A percentile compares a stretch with the other conserved stretches of the same genome.
phyloP scores from a whole-genome alignment of 2,888 invertebrate species.

The Nesidiocoris tenuis region DNA sequence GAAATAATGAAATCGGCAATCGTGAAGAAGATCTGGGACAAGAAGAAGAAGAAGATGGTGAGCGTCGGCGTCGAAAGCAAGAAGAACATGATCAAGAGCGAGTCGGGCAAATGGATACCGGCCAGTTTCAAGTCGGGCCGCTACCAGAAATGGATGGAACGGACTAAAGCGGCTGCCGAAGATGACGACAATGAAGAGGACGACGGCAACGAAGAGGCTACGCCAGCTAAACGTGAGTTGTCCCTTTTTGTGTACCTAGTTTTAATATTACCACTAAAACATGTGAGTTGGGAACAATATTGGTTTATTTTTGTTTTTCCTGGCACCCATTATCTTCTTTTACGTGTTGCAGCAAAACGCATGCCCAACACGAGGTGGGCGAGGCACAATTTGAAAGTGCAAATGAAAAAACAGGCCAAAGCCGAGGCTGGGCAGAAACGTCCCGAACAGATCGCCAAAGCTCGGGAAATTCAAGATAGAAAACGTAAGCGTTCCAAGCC shows the following conservation, averaged over 20 bases:
- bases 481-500: constrained; percentile 48
- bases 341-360: constrained; percentile 22
- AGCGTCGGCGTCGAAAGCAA: constrained; percentile 63
- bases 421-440: constrained; percentile 46
- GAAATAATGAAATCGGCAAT: constrained; percentile 58
- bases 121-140: constrained; percentile 90
- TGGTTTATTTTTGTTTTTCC: too few relatives aligned
- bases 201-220: constrained; percentile 42
- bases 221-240: not conserved
- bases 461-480: constrained; percentile 50
- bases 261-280: constrained; percentile 6
- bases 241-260: too few relatives aligned
- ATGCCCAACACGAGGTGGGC: constrained; percentile 69
- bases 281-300: too few relatives aligned
- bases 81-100: constrained; percentile 78
- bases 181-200: constrained; percentile 57
- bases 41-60: constrained; percentile 94
- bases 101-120: constrained; percentile 92
- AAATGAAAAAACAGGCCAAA: constrained; percentile 56
- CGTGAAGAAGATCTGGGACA: constrained; percentile 77
- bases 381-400: constrained; percentile 72
- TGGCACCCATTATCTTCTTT: too few relatives aligned
- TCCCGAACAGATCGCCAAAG: constrained; percentile 51
- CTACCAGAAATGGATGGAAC: constrained; percentile 83
- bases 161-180: constrained; percentile 61